Base-by-base conservation (phyloP, 2,113 vertebrate species). In the Malurus cyaneus region DNA sequence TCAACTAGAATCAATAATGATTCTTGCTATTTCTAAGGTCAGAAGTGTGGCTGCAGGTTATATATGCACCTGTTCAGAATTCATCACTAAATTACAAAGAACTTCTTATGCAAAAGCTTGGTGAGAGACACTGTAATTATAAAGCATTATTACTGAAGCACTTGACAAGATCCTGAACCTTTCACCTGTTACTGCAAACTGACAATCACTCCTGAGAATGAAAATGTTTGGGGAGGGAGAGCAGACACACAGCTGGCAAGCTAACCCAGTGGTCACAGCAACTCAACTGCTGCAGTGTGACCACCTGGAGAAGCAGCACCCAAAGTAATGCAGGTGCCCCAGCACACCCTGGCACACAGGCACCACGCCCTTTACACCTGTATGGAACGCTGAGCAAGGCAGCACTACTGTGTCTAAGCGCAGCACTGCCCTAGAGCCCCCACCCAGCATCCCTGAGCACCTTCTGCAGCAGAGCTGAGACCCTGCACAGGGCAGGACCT, bases 281-380 rank as follows among this genome's bases (percentile, higher is more conserved):
- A 21, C 57, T 32, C 31, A 72, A 12, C 19, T 26, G 15, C 36
- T 21, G 32, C 24, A 21, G 46, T 9, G 29, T 2, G 20, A 32
- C 8, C 41, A 14, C 31, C 42, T 11, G 26, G 26, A 67, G 50
- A 34, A 86, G 56, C 56, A 66, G 3, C 53, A 24, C 5, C 41
- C 1, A 0, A 15, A 14, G 25, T 13, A 4, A 13, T 3, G 8
- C 0, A 31, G 61, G 12, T 39, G 21, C 16, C 46, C 49, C 50
- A 26, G 23, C 53, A 19, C 14, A 19, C 14, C 5, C 3, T 5
- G 47, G 67, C 74, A 79, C 59, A 11, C 8, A 17, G 42, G 18
- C 52, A 80, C 4, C 36, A 18, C 3, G n/a, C 28, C 5, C 86
- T 52, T 29, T 2, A 26, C 24, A 6, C n/a, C 26, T 0, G 7